These are phyloP conservation scores for Saccostrea glomerata DNA, from an alignment of 1,140 invertebrate species.

Conservation along the genomic window DNA sequence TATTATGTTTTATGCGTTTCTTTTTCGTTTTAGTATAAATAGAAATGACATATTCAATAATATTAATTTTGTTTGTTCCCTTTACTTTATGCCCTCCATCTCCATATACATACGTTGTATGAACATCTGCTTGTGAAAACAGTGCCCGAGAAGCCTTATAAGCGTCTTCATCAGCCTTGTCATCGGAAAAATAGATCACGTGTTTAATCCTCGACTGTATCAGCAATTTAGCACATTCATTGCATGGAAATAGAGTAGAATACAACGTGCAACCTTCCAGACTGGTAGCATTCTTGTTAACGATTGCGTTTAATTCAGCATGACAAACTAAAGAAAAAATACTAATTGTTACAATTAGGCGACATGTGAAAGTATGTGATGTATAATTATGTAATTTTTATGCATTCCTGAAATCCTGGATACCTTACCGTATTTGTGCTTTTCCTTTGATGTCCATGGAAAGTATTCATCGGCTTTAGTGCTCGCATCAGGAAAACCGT, in stretches of 20 bases:
- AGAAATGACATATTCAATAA: no score
- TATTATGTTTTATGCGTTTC: no score
- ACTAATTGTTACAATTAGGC: not conserved
- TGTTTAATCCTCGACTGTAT: slow-evolving; percentile 94
- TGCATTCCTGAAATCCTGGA: not conserved
- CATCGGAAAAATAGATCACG: slow-evolving; percentile 89
- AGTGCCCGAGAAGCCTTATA: not conserved
- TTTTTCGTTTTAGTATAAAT: no score
- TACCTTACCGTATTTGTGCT: not conserved
- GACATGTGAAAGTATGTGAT: no score
- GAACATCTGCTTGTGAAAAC: not conserved
- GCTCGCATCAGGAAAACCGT: no score
- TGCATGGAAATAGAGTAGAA: slow-evolving; percentile 93
- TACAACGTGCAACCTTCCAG: slow-evolving; percentile 89
- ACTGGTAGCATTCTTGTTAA: slow-evolving; percentile 90
- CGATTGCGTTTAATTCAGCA: slow-evolving; percentile 96
- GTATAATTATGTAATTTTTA: no score
- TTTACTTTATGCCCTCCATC: no score
- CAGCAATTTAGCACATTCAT: slow-evolving; percentile 96
- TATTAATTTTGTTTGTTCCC: no score
- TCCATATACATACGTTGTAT: no score
- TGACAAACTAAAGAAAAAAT: slow-evolving; percentile 87
- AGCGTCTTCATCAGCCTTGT: slow-evolving; percentile 74
- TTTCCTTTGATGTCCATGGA: not conserved
- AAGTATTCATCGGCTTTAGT: no score